Conservation (phyloP, 2,797 vertebrate genomes). For the Numenius phaeopus region DNA sequence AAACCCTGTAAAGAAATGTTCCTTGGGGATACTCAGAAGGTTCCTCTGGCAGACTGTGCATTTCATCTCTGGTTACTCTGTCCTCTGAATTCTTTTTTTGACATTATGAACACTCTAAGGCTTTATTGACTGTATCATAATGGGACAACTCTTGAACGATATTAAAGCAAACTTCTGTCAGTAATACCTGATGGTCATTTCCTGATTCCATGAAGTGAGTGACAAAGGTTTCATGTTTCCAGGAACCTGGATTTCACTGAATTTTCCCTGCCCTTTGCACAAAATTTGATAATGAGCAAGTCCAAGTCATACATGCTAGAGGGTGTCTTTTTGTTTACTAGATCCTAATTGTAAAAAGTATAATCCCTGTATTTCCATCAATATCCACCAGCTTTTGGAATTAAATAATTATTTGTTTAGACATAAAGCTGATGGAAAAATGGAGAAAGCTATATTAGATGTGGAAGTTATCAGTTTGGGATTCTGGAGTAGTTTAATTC, state of each 20-base stretch:
- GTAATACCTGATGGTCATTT: neutral
- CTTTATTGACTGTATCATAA: neutral
- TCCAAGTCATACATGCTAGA: neutral
- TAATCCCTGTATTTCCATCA: neutral
- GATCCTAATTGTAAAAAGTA: neutral
- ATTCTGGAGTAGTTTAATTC: neutral
- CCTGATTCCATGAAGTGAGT: neutral
- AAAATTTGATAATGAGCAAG: neutral
- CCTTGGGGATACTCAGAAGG: neutral
- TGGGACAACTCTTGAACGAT: neutral
- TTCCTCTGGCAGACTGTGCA: neutral
- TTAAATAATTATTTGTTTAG: neutral
- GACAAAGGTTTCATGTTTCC: neutral
- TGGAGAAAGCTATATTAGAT: neutral
- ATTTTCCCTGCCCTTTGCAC: neutral
- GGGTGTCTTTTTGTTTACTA: neutral
- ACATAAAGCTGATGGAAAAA: neutral
- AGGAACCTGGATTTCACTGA: neutral
- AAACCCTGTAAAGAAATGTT: neutral
- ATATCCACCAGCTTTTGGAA: accelerated
- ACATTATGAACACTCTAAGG: neutral
- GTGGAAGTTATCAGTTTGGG: neutral
- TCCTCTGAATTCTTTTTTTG: neutral
- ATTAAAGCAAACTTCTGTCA: neutral
- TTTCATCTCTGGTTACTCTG: neutral